Conservation (phyloP, 2,113 vertebrate genomes). For the Synchiropus splendidus region DNA sequence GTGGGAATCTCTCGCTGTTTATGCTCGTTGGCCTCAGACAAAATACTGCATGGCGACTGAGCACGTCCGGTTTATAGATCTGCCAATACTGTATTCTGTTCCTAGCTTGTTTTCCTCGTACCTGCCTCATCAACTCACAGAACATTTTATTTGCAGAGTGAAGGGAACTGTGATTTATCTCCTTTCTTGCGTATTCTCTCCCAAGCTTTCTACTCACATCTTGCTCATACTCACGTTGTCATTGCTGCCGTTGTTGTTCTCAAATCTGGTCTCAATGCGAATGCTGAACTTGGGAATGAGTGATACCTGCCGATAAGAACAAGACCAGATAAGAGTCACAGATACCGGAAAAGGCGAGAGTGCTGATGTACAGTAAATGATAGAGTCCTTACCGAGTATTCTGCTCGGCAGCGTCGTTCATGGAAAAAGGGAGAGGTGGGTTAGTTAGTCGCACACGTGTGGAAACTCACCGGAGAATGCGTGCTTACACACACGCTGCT, state of each 20-base stretch:
- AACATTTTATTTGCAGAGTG: conserved; percentile 34
- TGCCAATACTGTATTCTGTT: conserved; percentile 38
- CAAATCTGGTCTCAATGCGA: conserved; percentile 70
- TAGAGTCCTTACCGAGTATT: conserved; percentile 68
- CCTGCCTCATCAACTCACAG: conserved; percentile 32
- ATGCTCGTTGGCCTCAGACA: conserved; percentile 11
- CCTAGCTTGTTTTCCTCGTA: conserved; percentile 42
- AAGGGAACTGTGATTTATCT: conserved; percentile 39
- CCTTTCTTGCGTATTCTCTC: conserved; percentile 4
- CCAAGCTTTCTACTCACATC: conserved; percentile 22
- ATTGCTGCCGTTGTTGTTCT: conserved; percentile 69
- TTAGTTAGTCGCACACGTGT: conserved; percentile 39
- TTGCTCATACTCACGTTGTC: conserved; percentile 59
- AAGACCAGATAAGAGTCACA: conserved; percentile 16
- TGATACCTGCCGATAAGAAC: conserved; percentile 42
- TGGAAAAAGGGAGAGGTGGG: conserved; percentile 28
- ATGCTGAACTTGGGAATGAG: conserved; percentile 66
- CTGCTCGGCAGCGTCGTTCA: conserved; percentile 46
- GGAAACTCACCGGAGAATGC: conserved; percentile 12
- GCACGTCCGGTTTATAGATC: conserved; percentile 41
- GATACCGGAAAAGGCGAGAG: conserved; percentile 20
- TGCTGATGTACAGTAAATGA: conserved; percentile 41
- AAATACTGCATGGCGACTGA: conserved; percentile 19
- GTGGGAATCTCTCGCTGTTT: conserved; percentile 16
- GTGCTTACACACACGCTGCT: conserved; percentile 4